Base-by-base conservation (phyloP, 1,140 invertebrate genomes). In the Zophobas atratus region DNA sequence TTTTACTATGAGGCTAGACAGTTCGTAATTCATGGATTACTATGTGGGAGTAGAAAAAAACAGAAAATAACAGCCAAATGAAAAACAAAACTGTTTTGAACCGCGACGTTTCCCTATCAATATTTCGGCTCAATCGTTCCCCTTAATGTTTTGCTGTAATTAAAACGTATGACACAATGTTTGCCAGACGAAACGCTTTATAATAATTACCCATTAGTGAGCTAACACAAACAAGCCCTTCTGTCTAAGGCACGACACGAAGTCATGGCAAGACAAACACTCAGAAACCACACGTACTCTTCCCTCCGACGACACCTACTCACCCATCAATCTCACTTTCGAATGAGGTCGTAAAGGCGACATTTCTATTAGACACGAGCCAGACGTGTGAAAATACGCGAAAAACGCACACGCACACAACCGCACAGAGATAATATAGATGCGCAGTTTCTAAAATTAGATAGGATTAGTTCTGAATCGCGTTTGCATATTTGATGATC, bases 161-260 rank as follows among this genome's bases (percentile, higher is more conserved):
- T 73, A 67, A 73, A 73, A 73, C 55, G 71, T 73, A 51, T 73
- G 71, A 49, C 70, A 55, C 49, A 35, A 36, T 55, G 49, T 55
- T 73, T 73, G 71, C 20, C 49, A 73, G 43, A 73, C 71, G 71
- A 73, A 73, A 73, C 71, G 71, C 71, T 51, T 56, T 73, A 73
- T 73, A 73, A 73, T 73, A 73, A 73, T 73, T 73, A 73, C 71
- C 71, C 71, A 73, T 73, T 73, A 73, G 71, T 41, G 49, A 73
- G 49, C 56, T 51, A 73, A 73, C 71, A 73, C 49, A 73, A 53
- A 73, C 48, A 73, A 73, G 39, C 34, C 36, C 71, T 73, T 72
- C 60, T 67, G 60, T 67, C 60, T 67, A 43, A 46, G 39, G 39
- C 60, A 67, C 43, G 60, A 67, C 60, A 67, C 60, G 38, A 39